Percentiles rank a stretch among this genome's conserved stretches.
Evolutionary conservation across 2,113 vertebrate species (phyloP).

Genomic region (Takifugu flavidus): DNA sequence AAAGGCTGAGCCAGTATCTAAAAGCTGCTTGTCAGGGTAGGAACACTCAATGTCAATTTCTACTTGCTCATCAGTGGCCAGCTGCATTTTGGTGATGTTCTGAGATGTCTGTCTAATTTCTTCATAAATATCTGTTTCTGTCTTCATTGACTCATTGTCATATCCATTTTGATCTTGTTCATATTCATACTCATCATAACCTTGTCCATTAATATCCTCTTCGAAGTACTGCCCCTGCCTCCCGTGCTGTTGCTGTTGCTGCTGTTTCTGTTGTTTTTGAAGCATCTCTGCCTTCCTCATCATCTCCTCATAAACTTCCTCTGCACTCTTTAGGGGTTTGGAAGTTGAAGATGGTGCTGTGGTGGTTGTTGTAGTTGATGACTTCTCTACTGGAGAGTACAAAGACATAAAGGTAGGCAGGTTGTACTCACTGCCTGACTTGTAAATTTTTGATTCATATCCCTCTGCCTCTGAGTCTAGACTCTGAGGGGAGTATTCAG

Average conservation of each 20-base stretch:
- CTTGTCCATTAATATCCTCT: slow-evolving; percentile 76
- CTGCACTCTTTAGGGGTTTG: slow-evolving; percentile 91
- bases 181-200: slow-evolving; percentile 80
- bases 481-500: slow-evolving; percentile 92
- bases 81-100: slow-evolving; percentile 79
- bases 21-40: slow-evolving; percentile 83
- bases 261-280: slow-evolving; percentile 84
- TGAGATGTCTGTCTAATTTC: slow-evolving; percentile 87
- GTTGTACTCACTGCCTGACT: slow-evolving; percentile 95
- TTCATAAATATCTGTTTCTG: slow-evolving; percentile 81
- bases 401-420: slow-evolving; percentile 96
- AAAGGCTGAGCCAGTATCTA: slow-evolving; percentile 89
- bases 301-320: slow-evolving; percentile 98
- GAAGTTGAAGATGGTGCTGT: slow-evolving; percentile 73
- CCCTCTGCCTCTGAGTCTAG: slow-evolving; percentile 93
- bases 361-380: slow-evolving; percentile 66
- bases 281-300: slow-evolving; percentile 96
- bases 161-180: slow-evolving; percentile 72
- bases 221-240: slow-evolving; percentile 73
- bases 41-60: slow-evolving; percentile 73
- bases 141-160: slow-evolving; percentile 68
- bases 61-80: slow-evolving; percentile 71
- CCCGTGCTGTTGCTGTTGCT: slow-evolving; percentile 74
- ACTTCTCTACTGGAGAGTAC: slow-evolving; percentile 91
- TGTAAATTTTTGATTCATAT: slow-evolving; percentile 90